Conservation (phyloP, 2,113 vertebrate genomes). For the Trematocara marginatum region DNA sequence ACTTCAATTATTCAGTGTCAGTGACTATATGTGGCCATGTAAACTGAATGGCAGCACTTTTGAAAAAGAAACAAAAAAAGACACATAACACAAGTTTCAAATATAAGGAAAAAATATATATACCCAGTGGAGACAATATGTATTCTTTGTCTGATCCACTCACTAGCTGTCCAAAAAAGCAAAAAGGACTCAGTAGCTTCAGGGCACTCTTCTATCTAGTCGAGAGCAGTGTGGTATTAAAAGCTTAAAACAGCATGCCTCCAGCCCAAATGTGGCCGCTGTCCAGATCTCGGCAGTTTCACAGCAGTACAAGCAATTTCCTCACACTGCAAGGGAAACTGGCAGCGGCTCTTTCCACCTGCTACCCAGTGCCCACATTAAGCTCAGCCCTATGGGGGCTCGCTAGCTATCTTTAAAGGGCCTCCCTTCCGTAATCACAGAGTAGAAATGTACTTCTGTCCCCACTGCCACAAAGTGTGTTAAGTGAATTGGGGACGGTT, state of each 20-base stretch:
- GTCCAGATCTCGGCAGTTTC: conserved; percentile 61
- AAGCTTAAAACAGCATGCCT: conserved; percentile 61
- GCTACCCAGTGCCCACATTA: conserved; percentile 60
- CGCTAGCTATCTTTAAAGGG: not conserved
- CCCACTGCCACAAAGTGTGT: conserved; percentile 3
- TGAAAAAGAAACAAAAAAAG: not conserved
- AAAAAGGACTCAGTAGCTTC: conserved; percentile 22
- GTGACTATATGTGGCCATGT: not conserved
- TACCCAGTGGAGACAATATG: not conserved
- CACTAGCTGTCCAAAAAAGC: not conserved
- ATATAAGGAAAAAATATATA: not conserved
- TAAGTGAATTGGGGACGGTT: conserved; percentile 20
- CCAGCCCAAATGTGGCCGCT: conserved; percentile 63
- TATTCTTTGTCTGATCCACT: conserved; percentile 13
- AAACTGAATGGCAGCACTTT: not conserved
- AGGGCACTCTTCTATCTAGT: conserved; percentile 58
- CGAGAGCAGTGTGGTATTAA: conserved; percentile 60
- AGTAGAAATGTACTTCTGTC: conserved; percentile 24
- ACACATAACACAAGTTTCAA: not conserved
- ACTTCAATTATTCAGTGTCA: not conserved
- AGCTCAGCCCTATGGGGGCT: conserved; percentile 36
- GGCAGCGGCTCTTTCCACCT: conserved; percentile 70
- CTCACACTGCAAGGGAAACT: conserved; percentile 62
- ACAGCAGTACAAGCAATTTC: conserved; percentile 61
- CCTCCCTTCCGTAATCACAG: conserved; percentile 25